Base-by-base conservation (phyloP, 1,140 invertebrate species). In the Drosophila tropicalis region DNA sequence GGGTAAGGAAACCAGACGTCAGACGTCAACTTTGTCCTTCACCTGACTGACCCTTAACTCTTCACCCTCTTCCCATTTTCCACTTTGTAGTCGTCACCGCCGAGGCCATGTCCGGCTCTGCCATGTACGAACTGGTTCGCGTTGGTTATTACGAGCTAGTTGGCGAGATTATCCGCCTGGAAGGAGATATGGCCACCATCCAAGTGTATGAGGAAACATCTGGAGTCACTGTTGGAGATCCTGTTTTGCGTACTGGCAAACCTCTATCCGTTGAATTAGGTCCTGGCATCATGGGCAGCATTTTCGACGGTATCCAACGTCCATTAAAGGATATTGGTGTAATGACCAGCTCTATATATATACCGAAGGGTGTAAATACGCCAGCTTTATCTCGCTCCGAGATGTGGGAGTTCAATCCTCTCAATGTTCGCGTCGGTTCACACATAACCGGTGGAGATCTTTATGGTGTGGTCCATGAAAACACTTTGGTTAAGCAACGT, bases 71-170 rank as follows among this genome's bases (percentile, higher is more conserved):
- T 39, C 12, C 5, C 29, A 17, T 12, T 25, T 32, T 34, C 36
- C 6, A 34, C 39, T 44, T 19, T 44, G 7, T 19, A 99, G 99
- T 99, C 86, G 99, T 99, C 39, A 99, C 98, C 15, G 99, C 99
- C 67, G 98, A 99, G 93, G 97, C 97, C 91, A 99, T 99, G 99
- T 96, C 98, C 72, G 99, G 99, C 73, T 97, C 99, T 10, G 99
- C 99, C 94, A 99, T 99, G 98, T 99, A 99, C 95, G 99, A 99
- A 93, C 93, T 99, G 93, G 99, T 99, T 61, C 95, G 99, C 91
- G 99, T 99, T 7, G 99, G 99, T 13, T 99, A 99, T 93, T 95
- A 96, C 79, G 98, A 99, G 93, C 93, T 99, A 78, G 99, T 99
- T 2, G 99, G 99, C 74, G 99, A 99, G 94, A 99, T 99, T 92